Base-by-base conservation (phyloP, 2,113 vertebrate genomes). In the Speoplatyrhinus poulsoni region DNA sequence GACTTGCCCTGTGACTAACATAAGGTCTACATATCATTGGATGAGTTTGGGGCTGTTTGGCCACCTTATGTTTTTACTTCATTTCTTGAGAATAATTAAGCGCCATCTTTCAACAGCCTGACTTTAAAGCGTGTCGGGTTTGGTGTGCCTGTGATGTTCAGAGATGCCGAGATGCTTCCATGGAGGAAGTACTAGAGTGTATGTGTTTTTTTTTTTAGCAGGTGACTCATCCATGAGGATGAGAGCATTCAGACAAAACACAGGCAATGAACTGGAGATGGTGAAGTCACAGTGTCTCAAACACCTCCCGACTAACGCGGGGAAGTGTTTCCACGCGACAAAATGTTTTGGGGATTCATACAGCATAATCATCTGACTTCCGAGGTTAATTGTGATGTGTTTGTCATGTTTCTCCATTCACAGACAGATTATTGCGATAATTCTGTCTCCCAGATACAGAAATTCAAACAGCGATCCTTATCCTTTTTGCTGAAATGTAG, bases 391-490 rank as follows among this genome's bases (percentile, higher is more conserved):
- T 16, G 41, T 33, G 36, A 26, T 60, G 32, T 69, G 63, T 70
- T 59, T 49, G 41, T 50, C 12, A n/a, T 16, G 10, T 60, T 52
- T 26, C 16, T 58, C 49, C 49, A 54, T 46, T 77, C 55, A 67
- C 60, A 67, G 46, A 15, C 12, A 55, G 7, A 61, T 41, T 56
- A 61, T 50, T 48, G 64, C 61, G 73, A 69, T 81, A 84, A 81
- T 81, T 80, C 36, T 69, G 53, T 67, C 60, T 73, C 46, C 16
- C 19, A 74, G n/a, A 77, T 46, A 80, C 33, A 75, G 59, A 53
- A 60, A 70, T 74, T 62, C 69, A 82, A 62, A 46, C 54, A 63
- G 26, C 63, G 80, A 85, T 84, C 64, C 73, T 83, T 82, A 83
- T 90, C 82, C 59, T 33, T 56, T 53, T 26, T 46, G 57, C 17